A percentile compares a stretch with the other conserved stretches of the same genome.
Conservation (phyloP, 2,797 vertebrate species). For the Microhierax caerulescens region DNA sequence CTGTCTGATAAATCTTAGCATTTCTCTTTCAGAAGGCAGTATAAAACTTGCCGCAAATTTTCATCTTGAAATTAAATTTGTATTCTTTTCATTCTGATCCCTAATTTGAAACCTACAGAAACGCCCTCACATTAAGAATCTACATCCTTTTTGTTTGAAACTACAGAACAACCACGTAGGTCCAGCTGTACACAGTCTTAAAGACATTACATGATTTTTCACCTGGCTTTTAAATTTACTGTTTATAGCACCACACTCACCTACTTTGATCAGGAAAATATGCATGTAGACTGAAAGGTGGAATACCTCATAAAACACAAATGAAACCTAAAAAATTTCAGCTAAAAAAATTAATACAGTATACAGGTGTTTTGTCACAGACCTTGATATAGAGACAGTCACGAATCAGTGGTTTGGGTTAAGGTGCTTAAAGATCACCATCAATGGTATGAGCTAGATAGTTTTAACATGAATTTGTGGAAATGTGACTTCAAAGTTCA, state of each 20-base stretch:
- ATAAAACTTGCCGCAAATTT: background rate
- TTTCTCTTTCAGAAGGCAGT: background rate
- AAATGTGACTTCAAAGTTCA: too few species aligned
- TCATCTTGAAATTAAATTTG: background rate
- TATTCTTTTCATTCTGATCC: background rate
- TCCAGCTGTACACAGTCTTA: background rate
- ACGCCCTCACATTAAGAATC: background rate
- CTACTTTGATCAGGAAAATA: background rate
- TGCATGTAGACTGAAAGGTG: background rate
- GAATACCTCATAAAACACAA: background rate
- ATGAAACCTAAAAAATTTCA: too few species aligned
- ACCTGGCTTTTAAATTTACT: background rate
- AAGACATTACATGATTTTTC: background rate
- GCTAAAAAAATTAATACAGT: background rate
- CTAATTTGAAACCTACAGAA: background rate
- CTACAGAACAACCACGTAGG: background rate
- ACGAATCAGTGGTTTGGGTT: too few species aligned
- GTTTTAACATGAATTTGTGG: too few species aligned
- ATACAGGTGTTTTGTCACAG: background rate
- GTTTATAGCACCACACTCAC: background rate
- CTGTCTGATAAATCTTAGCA: background rate
- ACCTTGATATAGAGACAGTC: background rate
- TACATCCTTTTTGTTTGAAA: background rate
- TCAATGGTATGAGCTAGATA: too few species aligned
- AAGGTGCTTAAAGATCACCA: too few species aligned